These are phyloP conservation scores for Actinernus sp. DNA, from an alignment of 92 coral and sea anemone species.

Conservation along the genomic window DNA sequence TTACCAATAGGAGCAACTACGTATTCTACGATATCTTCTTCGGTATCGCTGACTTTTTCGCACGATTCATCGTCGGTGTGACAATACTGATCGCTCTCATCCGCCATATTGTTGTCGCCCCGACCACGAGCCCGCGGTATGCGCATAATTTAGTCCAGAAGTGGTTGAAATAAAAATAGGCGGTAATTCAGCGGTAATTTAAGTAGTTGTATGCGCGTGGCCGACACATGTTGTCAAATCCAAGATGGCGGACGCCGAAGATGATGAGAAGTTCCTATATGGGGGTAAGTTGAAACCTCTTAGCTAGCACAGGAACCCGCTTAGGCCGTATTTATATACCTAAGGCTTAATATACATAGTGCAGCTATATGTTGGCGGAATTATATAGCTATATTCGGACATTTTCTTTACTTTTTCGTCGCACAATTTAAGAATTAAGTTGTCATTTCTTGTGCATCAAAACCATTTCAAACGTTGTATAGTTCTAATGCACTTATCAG, in stretches of 20 bases:
- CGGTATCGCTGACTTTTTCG: slow-evolving; percentile 83
- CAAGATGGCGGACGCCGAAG: slow-evolving; percentile 99
- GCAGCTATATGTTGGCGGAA: no score
- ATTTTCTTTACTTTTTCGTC: no score
- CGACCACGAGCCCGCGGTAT: slow-evolving; percentile 15
- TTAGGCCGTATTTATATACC: no score
- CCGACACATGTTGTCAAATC: slow-evolving; percentile 66
- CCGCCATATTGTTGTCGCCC: slow-evolving; percentile 76
- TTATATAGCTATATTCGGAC: no score
- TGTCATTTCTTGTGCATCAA: no score
- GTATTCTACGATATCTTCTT: slow-evolving; percentile 74
- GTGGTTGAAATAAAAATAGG: no score
- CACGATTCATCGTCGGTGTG: slow-evolving; percentile 78
- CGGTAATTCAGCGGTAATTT: slow-evolving; percentile 17
- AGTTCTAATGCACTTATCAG: no score
- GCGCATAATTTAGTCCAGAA: no score
- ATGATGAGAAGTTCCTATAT: slow-evolving; percentile 91
- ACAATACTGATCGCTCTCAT: slow-evolving; percentile 46
- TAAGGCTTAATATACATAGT: no score
- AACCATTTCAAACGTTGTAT: no score
- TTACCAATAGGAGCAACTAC: slow-evolving; percentile 95
- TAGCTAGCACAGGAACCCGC: no score
- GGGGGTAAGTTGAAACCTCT: slow-evolving; percentile 29
- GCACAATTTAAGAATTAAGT: no score
- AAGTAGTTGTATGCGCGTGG: slow-evolving; percentile 19